Percentiles rank a stretch among this genome's conserved stretches.
These are phyloP conservation scores for Scomber scombrus DNA, from an alignment of 2,113 vertebrate genomes.

Conservation along the genomic window DNA sequence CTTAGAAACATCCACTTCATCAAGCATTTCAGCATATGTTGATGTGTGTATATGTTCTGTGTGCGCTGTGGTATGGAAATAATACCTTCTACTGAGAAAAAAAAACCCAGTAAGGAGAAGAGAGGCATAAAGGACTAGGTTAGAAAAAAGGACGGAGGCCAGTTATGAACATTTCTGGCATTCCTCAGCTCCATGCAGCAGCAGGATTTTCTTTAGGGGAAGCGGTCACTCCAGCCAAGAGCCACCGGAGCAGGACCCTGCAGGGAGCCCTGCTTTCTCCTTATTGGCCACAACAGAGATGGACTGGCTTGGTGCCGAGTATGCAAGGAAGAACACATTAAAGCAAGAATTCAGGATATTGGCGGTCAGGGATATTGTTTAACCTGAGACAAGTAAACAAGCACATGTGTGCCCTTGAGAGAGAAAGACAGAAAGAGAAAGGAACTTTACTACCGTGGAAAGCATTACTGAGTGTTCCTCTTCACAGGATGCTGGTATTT, in stretches of 20 bases:
- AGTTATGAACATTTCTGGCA: constrained; percentile 73
- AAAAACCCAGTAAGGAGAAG: constrained; percentile 30
- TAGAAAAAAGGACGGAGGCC: constrained; percentile 34
- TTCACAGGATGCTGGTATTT: constrained; percentile 75
- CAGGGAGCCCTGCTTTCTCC: constrained; percentile 43
- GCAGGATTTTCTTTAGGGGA: constrained; percentile 72
- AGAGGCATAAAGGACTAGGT: constrained; percentile 35
- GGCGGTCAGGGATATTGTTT: constrained; percentile 68
- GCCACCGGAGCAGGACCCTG: constrained; percentile 52
- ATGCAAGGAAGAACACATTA: constrained; percentile 77
- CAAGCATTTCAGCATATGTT: constrained; percentile 16
- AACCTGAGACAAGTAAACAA: constrained; percentile 68
- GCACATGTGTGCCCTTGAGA: constrained; percentile 28
- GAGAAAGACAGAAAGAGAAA: constrained; percentile 14
- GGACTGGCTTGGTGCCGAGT: constrained; percentile 45
- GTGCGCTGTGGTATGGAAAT: constrained; percentile 27
- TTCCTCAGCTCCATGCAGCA: constrained; percentile 69
- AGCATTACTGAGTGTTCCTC: constrained; percentile 46
- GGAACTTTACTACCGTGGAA: constrained; percentile 51
- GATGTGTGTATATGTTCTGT: neutral
- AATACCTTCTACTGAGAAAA: constrained; percentile 45
- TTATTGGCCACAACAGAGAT: constrained; percentile 30
- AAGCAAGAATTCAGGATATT: constrained; percentile 73
- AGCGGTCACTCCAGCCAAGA: constrained; percentile 57
- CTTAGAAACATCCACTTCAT: constrained; percentile 38